These are phyloP conservation scores for Cantharis rufa DNA, from an alignment of 2,888 invertebrate genomes.

Conservation along the genomic window DNA sequence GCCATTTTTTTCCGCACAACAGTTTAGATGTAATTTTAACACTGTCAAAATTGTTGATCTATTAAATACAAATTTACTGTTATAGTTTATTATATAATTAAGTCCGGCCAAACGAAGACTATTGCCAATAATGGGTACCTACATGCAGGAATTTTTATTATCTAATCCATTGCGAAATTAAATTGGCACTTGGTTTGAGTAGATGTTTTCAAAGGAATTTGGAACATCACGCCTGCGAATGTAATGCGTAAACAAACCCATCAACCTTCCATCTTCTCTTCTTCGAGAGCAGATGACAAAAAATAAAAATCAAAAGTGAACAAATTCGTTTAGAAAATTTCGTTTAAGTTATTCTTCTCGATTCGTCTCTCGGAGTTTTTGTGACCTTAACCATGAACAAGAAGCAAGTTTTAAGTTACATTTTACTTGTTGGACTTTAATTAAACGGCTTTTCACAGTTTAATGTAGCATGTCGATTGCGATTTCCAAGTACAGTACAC, in stretches of 20 bases:
- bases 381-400: constrained; percentile 17
- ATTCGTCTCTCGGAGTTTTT: neutral
- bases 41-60: neutral
- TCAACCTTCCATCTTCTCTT: neutral
- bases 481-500: neutral
- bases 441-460: constrained; percentile 12
- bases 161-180: neutral
- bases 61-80: neutral
- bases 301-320: neutral
- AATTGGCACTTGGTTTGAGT: neutral
- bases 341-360: neutral
- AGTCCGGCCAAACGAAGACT: neutral
- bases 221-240: neutral
- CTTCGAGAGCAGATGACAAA: neutral
- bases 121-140: neutral
- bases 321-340: neutral
- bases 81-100: constrained; percentile 1
- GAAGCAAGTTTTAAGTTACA: constrained; percentile 6
- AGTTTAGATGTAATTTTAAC: neutral
- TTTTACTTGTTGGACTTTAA: constrained; percentile 7
- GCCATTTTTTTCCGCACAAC: neutral
- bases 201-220: neutral
- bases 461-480: constrained; percentile 10
- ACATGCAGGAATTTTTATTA: neutral
- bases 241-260: neutral